Evolutionary conservation across 2,888 invertebrate species (phyloP), one percentile per base, ranked within the genome.

Genomic region (Hetaerina titia): DNA sequence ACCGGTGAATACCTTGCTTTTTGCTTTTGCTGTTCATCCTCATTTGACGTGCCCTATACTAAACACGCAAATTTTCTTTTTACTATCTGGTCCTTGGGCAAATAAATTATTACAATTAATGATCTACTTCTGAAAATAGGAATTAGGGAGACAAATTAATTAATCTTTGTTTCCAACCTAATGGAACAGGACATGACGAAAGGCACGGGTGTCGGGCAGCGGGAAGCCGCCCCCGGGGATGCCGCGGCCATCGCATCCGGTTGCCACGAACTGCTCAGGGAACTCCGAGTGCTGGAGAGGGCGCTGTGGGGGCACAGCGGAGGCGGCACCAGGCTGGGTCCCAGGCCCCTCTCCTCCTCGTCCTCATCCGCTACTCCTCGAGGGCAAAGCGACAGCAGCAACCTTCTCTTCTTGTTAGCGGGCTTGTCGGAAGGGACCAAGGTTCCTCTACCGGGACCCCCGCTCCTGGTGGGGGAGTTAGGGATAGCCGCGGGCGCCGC

Each of bases 141-240:
- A 19, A 69, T n/a, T 7, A 9, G 22, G 22, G 69, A 58, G n/a
- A 89, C 25, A 19, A 89, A 22, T 15, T 19, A 11, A 31, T 13
- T n/a, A 56, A 89, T 57, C 9, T 15, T 90, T 56, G 2, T 74
- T 17, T 8, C 97, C 97, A 96, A 98, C 98, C 98, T 98, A 96
- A 98, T 97, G 95, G 98, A 98, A 96, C 98, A 98, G 95, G 98
- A 98, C 96, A 98, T 98, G 95, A 98, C 97, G 97, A 98, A 98
- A 95, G 98, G 98, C 97, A 98, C 97, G 17, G 98, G 98, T n/a
- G 98, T 98, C 7, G 98, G 98, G 96, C 98, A 98, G n/a, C 98
- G 90, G 2, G 95, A 95, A 31, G 63, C 74, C 31, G 90, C 90
- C 57, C 95, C 95, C 8, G 95, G 95, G 60, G 94, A 94, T 15